Percentiles rank a stretch among this genome's conserved stretches.
Evolutionary conservation across 92 coral and sea anemone genomes (phyloP).

Genomic region (Phenganax stokvisi): DNA sequence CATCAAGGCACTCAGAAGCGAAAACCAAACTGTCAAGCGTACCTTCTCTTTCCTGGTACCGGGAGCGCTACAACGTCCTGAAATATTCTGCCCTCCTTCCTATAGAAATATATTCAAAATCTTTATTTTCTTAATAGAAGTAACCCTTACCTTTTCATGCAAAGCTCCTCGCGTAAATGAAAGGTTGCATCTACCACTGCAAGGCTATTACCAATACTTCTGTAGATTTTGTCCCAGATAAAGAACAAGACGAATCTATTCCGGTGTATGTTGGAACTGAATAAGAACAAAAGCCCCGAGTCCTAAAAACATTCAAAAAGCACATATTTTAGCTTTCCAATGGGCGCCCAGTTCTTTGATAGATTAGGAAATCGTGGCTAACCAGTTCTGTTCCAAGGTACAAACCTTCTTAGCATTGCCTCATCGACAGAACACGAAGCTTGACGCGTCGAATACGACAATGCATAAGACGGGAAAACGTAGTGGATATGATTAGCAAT

Average conservation of each 20-base stretch:
- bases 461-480: constrained; percentile 82
- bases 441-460: constrained; percentile 63
- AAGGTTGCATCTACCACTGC: background rate
- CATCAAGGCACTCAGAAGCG: background rate
- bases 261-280: constrained; percentile 17
- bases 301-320: background rate
- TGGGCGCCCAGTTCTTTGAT: too few species aligned
- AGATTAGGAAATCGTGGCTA: too few species aligned
- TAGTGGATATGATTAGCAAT: constrained; percentile 95
- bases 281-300: constrained; percentile 8
- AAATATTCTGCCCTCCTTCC: constrained; percentile 24
- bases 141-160: background rate
- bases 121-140: background rate
- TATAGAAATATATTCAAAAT: background rate
- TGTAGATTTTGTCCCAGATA: constrained; percentile 1
- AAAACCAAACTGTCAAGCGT: background rate
- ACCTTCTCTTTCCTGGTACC: constrained; percentile 35
- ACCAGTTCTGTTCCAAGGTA: too few species aligned
- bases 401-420: constrained; percentile 62
- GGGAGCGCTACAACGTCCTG: constrained; percentile 32
- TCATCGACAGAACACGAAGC: constrained; percentile 86
- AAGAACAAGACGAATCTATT: constrained; percentile 10
- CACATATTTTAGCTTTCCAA: too few species aligned
- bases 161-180: background rate
- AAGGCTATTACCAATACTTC: constrained; percentile 13